Evolutionary conservation across 1,140 invertebrate species (phyloP).

Genomic region (Hesperophylax magnus): DNA sequence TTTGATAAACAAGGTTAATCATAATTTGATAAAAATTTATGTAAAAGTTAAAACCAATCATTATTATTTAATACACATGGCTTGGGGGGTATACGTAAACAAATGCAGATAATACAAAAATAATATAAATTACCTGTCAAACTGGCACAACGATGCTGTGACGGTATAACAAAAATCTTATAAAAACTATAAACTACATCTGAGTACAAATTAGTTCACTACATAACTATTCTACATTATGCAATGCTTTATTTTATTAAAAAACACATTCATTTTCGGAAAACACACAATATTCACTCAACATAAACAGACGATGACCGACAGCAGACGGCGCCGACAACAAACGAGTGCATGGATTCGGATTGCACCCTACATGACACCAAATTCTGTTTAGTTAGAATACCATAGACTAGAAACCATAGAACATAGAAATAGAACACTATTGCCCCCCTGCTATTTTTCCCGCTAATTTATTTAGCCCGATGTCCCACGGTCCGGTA

Average conservation of each 20-base stretch:
- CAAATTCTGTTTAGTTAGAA: no score
- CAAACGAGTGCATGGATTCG: background rate
- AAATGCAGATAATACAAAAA: background rate
- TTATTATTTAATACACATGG: background rate
- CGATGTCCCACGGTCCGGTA: no score
- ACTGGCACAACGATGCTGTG: slow-evolving; percentile 15
- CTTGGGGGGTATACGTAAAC: background rate
- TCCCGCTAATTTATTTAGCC: no score
- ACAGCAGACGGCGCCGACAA: slow-evolving; percentile 2
- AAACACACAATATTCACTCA: background rate
- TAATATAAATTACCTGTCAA: slow-evolving; percentile 17
- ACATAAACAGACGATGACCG: background rate
- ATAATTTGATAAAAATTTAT: no score
- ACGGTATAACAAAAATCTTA: slow-evolving; percentile 33
- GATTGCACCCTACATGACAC: no score
- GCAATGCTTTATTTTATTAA: slow-evolving; percentile 3
- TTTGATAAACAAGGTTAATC: no score
- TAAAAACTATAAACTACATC: slow-evolving; percentile 45
- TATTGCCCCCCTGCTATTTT: no score
- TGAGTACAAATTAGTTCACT: slow-evolving; percentile 9
- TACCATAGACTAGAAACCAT: no score
- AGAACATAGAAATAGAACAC: no score
- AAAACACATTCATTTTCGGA: slow-evolving; percentile 19
- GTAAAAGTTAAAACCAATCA: no score
- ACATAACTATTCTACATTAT: slow-evolving; percentile 24